Evolutionary conservation across 2,797 vertebrate genomes (phyloP), one percentile per base, ranked within the genome.

Genomic region (Syndactyla subalaris): DNA sequence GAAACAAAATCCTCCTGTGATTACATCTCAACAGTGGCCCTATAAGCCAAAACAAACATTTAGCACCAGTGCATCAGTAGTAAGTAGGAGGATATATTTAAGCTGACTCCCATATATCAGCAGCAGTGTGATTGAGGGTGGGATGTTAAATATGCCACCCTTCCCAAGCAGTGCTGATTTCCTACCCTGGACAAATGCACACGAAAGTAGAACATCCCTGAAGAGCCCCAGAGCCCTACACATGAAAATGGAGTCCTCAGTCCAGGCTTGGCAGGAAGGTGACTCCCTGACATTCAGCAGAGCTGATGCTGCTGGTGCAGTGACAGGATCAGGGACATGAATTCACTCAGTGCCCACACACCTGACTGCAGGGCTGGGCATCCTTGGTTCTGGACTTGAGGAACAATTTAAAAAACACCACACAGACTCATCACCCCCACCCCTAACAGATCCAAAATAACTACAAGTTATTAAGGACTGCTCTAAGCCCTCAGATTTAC

Each of bases 41-140:
- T 94, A 86, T 81, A 94, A 95, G 95, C 92, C 95, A 95, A 96
- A 92, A 88, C 19, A 97, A 94, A 96, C 84, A 95, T 38, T 91
- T 61, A 96, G 70, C 85, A 12, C 73, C 82, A 92, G 87, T 89
- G 87, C 89, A 89, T 93, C 93, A 88, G 82, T 71, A 85, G 82
- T 94, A 39, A 88, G 94, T 23, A 92, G 85, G 18, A 84, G 89
- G 67, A 93, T 85, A 72, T 88, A 89, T 88, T 94, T 91, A 88
- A 92, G 46, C 82, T 74, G 75, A 85, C 87, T 95, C 66, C 78
- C 76, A 62, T 62, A n/a, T 24, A 73, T 14, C 93, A 82, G 94
- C 93, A 95, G 34, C n/a, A 48, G 76, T 8, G 16, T 62, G 78
- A 61, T 10, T 24, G 55, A 73, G 58, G 73, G 68, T 84, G 87